Evolutionary conservation across 2,113 vertebrate genomes (phyloP).

Genomic region (Baryphthengus martii): DNA sequence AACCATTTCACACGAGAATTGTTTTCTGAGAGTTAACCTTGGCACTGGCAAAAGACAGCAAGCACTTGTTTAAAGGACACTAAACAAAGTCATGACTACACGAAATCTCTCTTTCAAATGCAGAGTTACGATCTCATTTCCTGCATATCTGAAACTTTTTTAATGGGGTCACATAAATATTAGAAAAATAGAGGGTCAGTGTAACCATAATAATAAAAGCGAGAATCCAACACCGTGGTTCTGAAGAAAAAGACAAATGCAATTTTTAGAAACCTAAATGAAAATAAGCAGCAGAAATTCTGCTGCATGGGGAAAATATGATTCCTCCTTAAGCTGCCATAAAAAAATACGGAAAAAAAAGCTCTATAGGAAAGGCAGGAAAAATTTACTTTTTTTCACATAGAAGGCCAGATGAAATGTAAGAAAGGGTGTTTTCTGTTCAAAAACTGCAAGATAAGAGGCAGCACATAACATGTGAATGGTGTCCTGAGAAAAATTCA

Average conservation of each 20-base stretch:
- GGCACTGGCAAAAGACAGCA: background rate
- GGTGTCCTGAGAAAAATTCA: background rate
- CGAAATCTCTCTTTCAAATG: background rate
- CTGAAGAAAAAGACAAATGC: background rate
- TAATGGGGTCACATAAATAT: background rate
- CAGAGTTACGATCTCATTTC: background rate
- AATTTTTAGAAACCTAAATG: background rate
- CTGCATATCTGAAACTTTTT: background rate
- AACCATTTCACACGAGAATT: background rate
- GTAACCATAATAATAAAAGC: background rate
- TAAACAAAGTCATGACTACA: background rate
- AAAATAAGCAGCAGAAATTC: background rate
- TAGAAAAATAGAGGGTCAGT: background rate
- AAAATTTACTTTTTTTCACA: background rate
- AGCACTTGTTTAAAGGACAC: background rate
- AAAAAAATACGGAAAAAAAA: background rate
- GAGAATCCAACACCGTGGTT: background rate
- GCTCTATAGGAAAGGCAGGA: background rate
- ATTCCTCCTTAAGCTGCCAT: background rate
- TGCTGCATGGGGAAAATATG: background rate
- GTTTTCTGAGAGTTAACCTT: background rate
- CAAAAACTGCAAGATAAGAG: background rate
- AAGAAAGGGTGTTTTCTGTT: background rate
- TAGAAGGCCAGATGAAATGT: background rate
- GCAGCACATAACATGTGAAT: background rate